Evolutionary conservation across 2,113 vertebrate genomes (phyloP).

Genomic region (Stigmatopora argus): DNA sequence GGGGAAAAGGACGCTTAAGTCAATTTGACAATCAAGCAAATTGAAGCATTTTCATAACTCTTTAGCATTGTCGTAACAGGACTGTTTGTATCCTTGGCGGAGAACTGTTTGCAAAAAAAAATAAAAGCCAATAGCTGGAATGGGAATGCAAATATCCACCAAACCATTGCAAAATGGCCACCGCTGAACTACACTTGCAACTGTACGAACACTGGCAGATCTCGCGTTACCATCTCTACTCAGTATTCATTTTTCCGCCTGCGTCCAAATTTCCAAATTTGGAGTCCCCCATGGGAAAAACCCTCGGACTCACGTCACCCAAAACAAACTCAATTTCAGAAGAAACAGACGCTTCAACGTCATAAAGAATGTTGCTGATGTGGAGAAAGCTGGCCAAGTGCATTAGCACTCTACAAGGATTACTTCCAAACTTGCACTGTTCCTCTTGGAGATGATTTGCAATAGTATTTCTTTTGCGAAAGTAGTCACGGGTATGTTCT

Average conservation of each 20-base stretch:
- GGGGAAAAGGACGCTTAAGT: slow-evolving; percentile 58
- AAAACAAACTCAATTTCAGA: neutral
- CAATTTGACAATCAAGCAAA: neutral
- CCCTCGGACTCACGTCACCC: neutral
- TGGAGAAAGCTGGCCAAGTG: neutral
- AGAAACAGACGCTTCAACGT: too few relatives aligned
- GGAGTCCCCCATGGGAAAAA: neutral
- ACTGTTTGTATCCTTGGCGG: too few relatives aligned
- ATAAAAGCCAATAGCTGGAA: too few relatives aligned
- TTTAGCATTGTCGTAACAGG: too few relatives aligned
- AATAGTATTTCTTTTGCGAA: neutral
- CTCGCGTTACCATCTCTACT: too few relatives aligned
- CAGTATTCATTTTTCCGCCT: too few relatives aligned
- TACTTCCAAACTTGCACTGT: neutral
- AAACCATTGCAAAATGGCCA: too few relatives aligned
- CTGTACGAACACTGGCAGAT: too few relatives aligned
- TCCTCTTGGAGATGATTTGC: neutral
- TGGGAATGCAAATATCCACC: too few relatives aligned
- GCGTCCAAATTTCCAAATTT: neutral
- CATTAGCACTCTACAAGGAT: neutral
- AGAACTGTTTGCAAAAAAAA: too few relatives aligned
- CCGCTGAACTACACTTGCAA: too few relatives aligned
- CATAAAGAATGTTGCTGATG: too few relatives aligned
- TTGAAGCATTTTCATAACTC: neutral
- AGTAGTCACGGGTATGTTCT: slow-evolving; percentile 29